Evolutionary conservation across 2,797 vertebrate species (phyloP), one percentile per base, ranked within the genome.

Genomic region (Lepilemur ruficaudatus): DNA sequence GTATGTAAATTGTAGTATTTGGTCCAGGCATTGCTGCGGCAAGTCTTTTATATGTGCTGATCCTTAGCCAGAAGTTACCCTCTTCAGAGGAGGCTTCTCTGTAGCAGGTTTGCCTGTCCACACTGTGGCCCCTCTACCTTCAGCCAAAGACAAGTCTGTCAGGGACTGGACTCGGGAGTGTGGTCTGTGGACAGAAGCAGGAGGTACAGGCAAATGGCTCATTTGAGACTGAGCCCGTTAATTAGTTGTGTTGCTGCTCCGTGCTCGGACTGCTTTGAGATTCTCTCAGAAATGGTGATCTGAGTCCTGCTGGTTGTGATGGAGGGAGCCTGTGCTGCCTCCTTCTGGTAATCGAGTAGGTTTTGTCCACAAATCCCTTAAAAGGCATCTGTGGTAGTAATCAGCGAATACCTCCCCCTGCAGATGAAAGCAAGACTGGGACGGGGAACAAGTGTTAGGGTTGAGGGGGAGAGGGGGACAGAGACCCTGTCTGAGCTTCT

Each of bases 171-270:
- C 15, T 30, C 2, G 14, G 43, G 70, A 3, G 50, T 14, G 12
- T 61, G 55, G 14, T 41, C 52, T 35, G 13, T 61, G 41, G 0
- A 65, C 30, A 17, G 57, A n/a, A 10, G 48, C 22, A 0, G 14
- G 22, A 41, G 22, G 35, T 28, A 1, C 20, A 67, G 50, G 12
- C 12, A 61, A 32, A n/a, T 4, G 5, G 46, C 57, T 63, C 41
- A 0, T 4, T 15, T 4, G 81, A 72, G 55, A 41, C 22, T 0
- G 2, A 55, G 20, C 43, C 43, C 0, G 0, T 11, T 5, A 2
- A 17, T 22, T 2, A 11, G 41, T 57, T 17, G 14, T 22, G 12
- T 23, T 1, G 28, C 55, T 25, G 20, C 17, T 30, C 5, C 0
- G 14, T 1, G 32, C 17, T 23, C 22, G 0, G 20, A 20, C 5